A percentile compares a stretch with the other conserved stretches of the same genome.
These are phyloP conservation scores for Drosophila kurseongensis DNA, from an alignment of 1,140 invertebrate genomes.

Conservation along the genomic window DNA sequence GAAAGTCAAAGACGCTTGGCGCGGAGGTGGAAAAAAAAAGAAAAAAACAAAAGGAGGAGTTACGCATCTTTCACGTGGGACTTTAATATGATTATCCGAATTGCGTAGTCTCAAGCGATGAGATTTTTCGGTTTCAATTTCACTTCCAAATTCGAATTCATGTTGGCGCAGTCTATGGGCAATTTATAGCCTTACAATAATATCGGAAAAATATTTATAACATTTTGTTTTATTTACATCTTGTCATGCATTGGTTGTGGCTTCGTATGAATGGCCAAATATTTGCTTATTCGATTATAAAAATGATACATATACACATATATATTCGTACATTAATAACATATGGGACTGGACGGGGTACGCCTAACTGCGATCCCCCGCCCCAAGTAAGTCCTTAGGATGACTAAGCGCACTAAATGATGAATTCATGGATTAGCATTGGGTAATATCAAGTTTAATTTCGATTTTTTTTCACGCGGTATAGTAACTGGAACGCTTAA, in stretches of 20 bases:
- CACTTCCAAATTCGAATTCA: constrained; percentile 5
- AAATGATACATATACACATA: constrained; percentile 17
- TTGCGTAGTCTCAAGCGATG: neutral
- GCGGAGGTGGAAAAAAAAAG: neutral
- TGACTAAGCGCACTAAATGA: constrained; percentile 43
- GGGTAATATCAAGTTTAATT: constrained; percentile 23
- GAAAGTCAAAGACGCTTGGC: constrained; percentile 25
- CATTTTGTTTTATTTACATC: constrained; percentile 65
- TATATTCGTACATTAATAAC: constrained; percentile 40
- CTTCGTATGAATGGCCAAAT: constrained; percentile 3
- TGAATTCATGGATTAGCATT: constrained; percentile 27
- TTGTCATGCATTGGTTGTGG: constrained; percentile 56
- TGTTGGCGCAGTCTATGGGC: constrained; percentile 37
- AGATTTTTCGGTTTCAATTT: neutral
- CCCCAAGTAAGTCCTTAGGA: constrained; percentile 20
- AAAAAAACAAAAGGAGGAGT: neutral
- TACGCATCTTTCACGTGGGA: neutral
- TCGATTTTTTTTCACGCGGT: constrained; percentile 1
- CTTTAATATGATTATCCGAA: neutral
- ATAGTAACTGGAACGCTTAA: constrained; percentile 65
- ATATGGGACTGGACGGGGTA: constrained; percentile 6
- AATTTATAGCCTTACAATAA: constrained; percentile 9
- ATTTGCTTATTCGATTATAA: constrained; percentile 44
- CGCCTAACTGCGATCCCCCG: neutral
- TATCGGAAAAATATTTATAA: constrained; percentile 46